Evolutionary conservation across 2,888 invertebrate genomes (phyloP), one percentile per base, ranked within the genome.

Genomic region (Orchesellides sinensis): DNA sequence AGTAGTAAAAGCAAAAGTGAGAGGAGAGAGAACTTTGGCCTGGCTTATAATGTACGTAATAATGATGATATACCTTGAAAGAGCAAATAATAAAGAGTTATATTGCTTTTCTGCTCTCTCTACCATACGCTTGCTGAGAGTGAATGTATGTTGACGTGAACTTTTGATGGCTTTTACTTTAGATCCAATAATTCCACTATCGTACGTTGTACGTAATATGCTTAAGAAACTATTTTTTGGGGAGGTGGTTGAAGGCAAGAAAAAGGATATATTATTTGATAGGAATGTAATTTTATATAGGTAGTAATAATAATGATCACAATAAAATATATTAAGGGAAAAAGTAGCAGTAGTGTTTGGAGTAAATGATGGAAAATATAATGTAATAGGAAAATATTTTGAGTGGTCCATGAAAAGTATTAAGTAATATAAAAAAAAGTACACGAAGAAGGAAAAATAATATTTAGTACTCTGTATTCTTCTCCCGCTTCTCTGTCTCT

Each of bases 1-100:
- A 70, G 65, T 75, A 75, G 74, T 75, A 75, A 75, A 75, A 75
- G 73, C 61, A 32, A 17, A 17, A 63, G 40, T 29, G 47, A 75
- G 40, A 65, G 65, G 63, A 47, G 23, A 56, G 45, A 40, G 65
- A 75, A 66, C 35, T 65, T 63, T 74, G 73, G 32, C 63, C 73
- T 32, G 19, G 17, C 45, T 35, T 61, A 32, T 49, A 52, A 27
- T 29, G 32, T 12, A 54, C 6, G 19, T 14, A 49, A 25, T 61
- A 32, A 66, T 47, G 66, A 25, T 52, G 63, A 17, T 61, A 17
- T 61, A 29, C 8, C 2, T 61, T 3, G 59, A 12, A 19, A 27
- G 56, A n/a, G 29, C 45, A 25, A 17, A 65, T 32, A 61, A 65
- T 65, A 45, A 65, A 65, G 65, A 65, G 65, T 65, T 65, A 25